Conservation (phyloP, 2,888 invertebrate genomes). For the Anticlea derivata region DNA sequence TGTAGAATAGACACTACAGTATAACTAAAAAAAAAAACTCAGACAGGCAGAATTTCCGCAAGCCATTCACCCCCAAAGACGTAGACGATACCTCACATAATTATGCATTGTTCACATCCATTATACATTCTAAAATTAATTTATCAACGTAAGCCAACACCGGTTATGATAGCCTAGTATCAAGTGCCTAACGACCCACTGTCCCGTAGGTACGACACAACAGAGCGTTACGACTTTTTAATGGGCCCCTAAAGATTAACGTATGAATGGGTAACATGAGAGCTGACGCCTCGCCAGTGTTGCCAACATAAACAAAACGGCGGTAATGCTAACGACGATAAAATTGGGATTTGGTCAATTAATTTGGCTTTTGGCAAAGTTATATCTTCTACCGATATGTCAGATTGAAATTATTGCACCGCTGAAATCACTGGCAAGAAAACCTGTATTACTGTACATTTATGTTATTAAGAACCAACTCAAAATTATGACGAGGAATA, state of each 20-base stretch:
- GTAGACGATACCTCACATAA: constrained; percentile 20
- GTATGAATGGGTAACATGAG: constrained; percentile 81
- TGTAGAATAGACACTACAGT: too few species aligned
- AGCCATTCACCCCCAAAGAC: constrained; percentile 19
- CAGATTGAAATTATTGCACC: background rate
- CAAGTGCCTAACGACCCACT: constrained; percentile 79
- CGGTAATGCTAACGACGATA: constrained; percentile 63
- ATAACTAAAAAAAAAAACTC: too few species aligned
- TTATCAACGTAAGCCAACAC: constrained; percentile 36
- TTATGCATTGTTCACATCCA: constrained; percentile 34
- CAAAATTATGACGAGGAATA: too few species aligned
- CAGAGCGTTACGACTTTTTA: constrained; percentile 72
- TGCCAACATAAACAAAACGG: constrained; percentile 69
- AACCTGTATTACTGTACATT: too few species aligned
- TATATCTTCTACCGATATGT: constrained; percentile 4
- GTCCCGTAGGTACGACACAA: constrained; percentile 71
- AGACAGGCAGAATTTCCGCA: too few species aligned
- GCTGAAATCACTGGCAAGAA: background rate
- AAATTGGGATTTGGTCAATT: constrained; percentile 65
- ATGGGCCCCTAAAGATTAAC: constrained; percentile 73
- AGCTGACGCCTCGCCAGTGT: constrained; percentile 53
- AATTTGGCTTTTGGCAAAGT: constrained; percentile 13
- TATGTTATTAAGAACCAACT: too few species aligned
- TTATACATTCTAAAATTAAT: constrained; percentile 35
- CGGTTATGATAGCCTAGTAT: constrained; percentile 74